phyloP scores from a whole-genome alignment of 1,140 invertebrate genomes.

The Homalodisca vitripennis region DNA sequence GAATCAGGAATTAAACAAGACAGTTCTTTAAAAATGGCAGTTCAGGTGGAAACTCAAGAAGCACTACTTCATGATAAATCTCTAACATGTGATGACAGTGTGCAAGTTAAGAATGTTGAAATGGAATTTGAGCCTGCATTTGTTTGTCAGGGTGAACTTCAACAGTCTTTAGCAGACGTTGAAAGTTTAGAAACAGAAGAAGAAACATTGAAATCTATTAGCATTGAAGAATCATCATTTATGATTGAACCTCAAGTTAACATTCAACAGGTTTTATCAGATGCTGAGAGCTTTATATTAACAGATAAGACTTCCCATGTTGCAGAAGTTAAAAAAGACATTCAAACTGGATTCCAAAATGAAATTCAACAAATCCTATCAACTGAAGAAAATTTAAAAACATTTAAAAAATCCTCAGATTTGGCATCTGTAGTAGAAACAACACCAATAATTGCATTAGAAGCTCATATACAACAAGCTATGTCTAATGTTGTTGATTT shows the following conservation, averaged over 20 bases:
- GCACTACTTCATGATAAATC: background rate
- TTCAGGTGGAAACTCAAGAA: background rate
- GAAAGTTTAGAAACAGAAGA: constrained; percentile 18
- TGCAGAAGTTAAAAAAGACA: background rate
- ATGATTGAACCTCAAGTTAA: background rate
- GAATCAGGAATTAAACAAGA: background rate
- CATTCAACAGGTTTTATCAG: constrained; percentile 9
- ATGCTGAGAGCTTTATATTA: constrained; percentile 3
- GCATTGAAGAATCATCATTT: constrained; percentile 9
- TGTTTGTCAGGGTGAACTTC: constrained; percentile 10
- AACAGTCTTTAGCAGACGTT: constrained; percentile 21
- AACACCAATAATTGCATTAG: background rate
- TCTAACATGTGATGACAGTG: background rate
- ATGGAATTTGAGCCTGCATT: background rate
- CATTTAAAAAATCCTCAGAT: background rate
- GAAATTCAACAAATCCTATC: background rate
- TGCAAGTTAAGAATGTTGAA: background rate
- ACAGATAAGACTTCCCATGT: constrained; percentile 9
- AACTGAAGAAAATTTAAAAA: background rate
- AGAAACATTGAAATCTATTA: constrained; percentile 1
- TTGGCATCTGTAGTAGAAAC: background rate
- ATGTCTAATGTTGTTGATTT: background rate
- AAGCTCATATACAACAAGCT: background rate
- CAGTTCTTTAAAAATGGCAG: constrained; percentile 1
- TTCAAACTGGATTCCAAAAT: background rate